A percentile compares a stretch with the other conserved stretches of the same genome.
Conservation (phyloP, 2,113 vertebrate genomes). For the Oncorhynchus keta region DNA sequence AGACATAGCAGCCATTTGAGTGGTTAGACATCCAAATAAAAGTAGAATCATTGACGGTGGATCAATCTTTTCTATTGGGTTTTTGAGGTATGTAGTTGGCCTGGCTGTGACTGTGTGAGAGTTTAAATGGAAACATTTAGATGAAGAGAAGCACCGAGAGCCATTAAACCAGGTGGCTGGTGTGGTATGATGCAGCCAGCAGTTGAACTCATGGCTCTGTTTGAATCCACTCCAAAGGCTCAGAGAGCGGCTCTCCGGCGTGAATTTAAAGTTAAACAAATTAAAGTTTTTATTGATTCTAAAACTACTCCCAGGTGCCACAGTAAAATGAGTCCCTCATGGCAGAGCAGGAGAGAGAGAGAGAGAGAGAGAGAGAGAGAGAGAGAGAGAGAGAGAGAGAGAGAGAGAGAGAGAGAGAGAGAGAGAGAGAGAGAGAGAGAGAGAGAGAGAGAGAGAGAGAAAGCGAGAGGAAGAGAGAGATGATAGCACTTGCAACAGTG, state of each 20-base stretch:
- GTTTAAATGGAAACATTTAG: slow-evolving; percentile 20
- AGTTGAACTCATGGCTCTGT: slow-evolving; percentile 5
- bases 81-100: slow-evolving; percentile 16
- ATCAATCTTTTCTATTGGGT: slow-evolving; percentile 21
- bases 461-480: background rate
- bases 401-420: background rate
- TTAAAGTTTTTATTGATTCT: slow-evolving; percentile 17
- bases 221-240: background rate
- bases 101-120: slow-evolving; percentile 3
- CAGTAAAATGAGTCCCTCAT: slow-evolving; percentile 27
- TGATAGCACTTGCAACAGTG: background rate
- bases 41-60: slow-evolving; percentile 12
- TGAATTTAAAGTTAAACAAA: slow-evolving; percentile 26
- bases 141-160: slow-evolving; percentile 8
- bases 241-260: background rate
- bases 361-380: background rate
- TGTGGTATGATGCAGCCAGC: slow-evolving; percentile 8
- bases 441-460: background rate
- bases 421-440: background rate
- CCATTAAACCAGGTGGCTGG: slow-evolving; percentile 33
- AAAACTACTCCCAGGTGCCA: slow-evolving; percentile 37
- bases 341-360: slow-evolving; percentile 1
- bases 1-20: slow-evolving; percentile 14
- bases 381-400: background rate
- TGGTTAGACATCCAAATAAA: slow-evolving; percentile 14